Base-by-base conservation (phyloP, 1,140 invertebrate genomes). In the Zaprionus davidi region DNA sequence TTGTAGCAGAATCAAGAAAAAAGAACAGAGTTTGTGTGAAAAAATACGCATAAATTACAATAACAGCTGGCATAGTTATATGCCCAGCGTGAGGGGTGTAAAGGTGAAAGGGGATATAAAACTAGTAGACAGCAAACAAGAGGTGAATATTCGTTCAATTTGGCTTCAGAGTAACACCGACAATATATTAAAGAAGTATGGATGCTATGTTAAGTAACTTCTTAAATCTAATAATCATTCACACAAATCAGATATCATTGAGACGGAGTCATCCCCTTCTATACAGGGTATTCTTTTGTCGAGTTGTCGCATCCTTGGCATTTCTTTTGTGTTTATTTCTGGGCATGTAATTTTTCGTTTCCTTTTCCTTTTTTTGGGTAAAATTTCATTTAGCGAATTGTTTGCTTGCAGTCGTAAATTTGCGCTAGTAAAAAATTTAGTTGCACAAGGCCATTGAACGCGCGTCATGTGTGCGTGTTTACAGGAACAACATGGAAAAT, bases 351-450 rank as follows among this genome's bases (percentile, higher is more conserved):
- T 51, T 24, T 51, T 51, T 17, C 41, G 41, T 46, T 46, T 46
- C 41, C 41, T 60, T 41, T 63, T 46, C 28, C 41, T 5, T 58
- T 53, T 41, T 41, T 41, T 41, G 38, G 41, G 31, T 5, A 38
- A 67, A 81, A 79, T 81, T 88, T 88, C 85, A 88, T 88, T 88
- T 81, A 77, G 71, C 84, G 84, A 81, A 87, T 90, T 87, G 84
- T 88, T 88, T 87, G 81, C 81, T 65, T 81, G 76, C 49, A 68
- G 78, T 71, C 83, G 80, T 87, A 83, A 88, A 87, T 87, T 83
- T 72, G 58, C 63, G 71, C 81, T 81, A 66, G 67, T 79, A 67
- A 72, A 71, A 68, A 77, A 73, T 72, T 72, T 72, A 79, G 77
- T 73, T 76, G 62, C 56, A 26, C 67, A 68, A 81, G 82, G 75